Percentiles rank a stretch among this genome's conserved stretches.
phyloP scores from a whole-genome alignment of 2,888 invertebrate genomes.

The Azorinus chamasolen region DNA sequence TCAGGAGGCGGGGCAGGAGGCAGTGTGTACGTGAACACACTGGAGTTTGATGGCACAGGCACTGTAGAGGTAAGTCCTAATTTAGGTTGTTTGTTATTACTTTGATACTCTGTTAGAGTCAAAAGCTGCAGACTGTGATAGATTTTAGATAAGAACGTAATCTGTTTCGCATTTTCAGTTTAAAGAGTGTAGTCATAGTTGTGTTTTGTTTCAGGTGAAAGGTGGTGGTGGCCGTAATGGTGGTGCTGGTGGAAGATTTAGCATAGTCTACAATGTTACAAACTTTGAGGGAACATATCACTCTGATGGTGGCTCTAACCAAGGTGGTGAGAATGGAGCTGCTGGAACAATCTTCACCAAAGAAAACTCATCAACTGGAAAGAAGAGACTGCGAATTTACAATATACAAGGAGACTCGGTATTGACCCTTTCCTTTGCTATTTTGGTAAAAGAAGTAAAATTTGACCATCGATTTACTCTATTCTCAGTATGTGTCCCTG shows the following conservation, averaged over 20 bases:
- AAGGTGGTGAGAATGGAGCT: constrained; percentile 73
- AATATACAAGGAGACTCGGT: constrained; percentile 71
- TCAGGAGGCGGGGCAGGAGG: constrained; percentile 77
- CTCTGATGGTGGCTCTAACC: constrained; percentile 69
- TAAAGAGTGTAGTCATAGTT: too few relatives aligned
- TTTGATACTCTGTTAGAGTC: too few relatives aligned
- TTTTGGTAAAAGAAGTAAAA: too few relatives aligned
- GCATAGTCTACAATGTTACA: constrained; percentile 60
- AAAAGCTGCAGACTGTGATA: too few relatives aligned
- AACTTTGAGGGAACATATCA: constrained; percentile 66
- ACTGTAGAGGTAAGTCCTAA: constrained; percentile 67
- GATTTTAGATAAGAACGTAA: too few relatives aligned
- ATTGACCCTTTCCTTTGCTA: too few relatives aligned
- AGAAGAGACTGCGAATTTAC: constrained; percentile 67
- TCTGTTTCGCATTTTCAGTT: too few relatives aligned
- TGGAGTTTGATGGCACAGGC: constrained; percentile 75
- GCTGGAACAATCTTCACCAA: constrained; percentile 74
- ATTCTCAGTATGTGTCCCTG: too few relatives aligned
- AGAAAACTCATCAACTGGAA: constrained; percentile 45
- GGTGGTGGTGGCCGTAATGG: constrained; percentile 74
- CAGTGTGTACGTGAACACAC: constrained; percentile 68
- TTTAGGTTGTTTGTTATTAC: too few relatives aligned
- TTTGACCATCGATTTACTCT: too few relatives aligned
- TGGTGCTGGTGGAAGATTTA: constrained; percentile 74
- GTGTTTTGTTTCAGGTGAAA: constrained; percentile 71